These are phyloP conservation scores for Synchiropus splendidus DNA, from an alignment of 2,113 vertebrate genomes.

Conservation along the genomic window DNA sequence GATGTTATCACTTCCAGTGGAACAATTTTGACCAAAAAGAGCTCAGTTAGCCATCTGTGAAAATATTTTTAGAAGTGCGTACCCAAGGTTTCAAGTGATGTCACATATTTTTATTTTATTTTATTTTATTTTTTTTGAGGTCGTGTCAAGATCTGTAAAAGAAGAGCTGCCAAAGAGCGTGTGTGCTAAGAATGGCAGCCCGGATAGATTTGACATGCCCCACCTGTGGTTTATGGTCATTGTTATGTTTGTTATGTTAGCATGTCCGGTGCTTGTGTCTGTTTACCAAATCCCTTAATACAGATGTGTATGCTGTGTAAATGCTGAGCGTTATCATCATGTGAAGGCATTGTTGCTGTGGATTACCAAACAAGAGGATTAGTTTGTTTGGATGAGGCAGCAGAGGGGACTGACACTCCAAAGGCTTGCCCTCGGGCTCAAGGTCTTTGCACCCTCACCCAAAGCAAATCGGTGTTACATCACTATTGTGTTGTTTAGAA, in stretches of 20 bases:
- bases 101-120: no score
- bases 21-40: no score
- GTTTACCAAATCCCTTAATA: conserved; percentile 10
- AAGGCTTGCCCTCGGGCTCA: conserved; percentile 36
- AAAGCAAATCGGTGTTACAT: conserved; percentile 36
- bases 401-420: conserved; percentile 11
- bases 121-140: no score
- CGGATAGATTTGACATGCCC: no score
- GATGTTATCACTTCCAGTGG: no score
- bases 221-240: conserved; percentile 30
- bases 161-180: conserved; percentile 14
- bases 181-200: no score
- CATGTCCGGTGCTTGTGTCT: conserved; percentile 20
- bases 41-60: no score
- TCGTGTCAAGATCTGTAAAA: conserved; percentile 66
- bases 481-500: conserved; percentile 37
- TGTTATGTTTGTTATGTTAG: background rate
- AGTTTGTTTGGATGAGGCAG: conserved; percentile 32
- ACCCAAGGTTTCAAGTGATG: no score
- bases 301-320: conserved; percentile 15
- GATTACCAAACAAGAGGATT: conserved; percentile 55
- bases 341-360: conserved; percentile 39
- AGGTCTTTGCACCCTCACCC: conserved; percentile 36
- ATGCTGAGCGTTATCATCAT: conserved; percentile 17
- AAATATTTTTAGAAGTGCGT: no score